These are phyloP conservation scores for Aleiodes alternator DNA, from an alignment of 2,888 invertebrate genomes.

Conservation along the genomic window DNA sequence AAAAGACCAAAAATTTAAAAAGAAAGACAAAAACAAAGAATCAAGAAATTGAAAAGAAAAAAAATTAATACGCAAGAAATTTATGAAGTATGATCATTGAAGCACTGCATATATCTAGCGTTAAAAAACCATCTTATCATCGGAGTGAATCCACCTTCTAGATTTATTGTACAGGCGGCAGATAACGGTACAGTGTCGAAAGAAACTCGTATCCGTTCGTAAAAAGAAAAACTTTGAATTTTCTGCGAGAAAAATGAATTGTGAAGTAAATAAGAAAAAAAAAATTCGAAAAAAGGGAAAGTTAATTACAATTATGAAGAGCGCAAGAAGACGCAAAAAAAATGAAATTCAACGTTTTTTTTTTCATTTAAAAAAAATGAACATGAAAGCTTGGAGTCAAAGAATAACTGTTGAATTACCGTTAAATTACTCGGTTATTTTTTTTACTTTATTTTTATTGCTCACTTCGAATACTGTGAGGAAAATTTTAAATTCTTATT, in stretches of 20 bases:
- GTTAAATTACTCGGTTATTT: too few relatives aligned
- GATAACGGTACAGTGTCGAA: slow-evolving; percentile 10
- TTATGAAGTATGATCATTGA: slow-evolving; percentile 19
- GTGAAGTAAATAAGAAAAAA: background rate
- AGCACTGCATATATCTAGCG: slow-evolving; percentile 5
- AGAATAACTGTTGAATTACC: too few relatives aligned
- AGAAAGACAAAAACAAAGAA: background rate
- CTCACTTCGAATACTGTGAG: too few relatives aligned
- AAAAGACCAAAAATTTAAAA: background rate
- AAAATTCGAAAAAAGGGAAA: background rate
- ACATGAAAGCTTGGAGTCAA: too few relatives aligned
- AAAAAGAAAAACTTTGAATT: background rate
- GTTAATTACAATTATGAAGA: background rate
- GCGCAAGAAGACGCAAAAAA: too few relatives aligned
- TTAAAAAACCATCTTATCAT: slow-evolving; percentile 9
- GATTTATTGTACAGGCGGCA: slow-evolving; percentile 29
- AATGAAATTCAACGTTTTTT: too few relatives aligned
- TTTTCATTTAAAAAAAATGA: too few relatives aligned
- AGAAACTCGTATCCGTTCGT: background rate
- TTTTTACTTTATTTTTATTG: too few relatives aligned
- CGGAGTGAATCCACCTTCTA: slow-evolving; percentile 4
- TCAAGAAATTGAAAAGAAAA: slow-evolving; percentile 2
- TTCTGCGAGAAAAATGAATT: background rate
- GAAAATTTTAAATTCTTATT: too few relatives aligned
- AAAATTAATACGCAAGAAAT: slow-evolving; percentile 11